Percentiles rank a stretch among this genome's conserved stretches.
Conservation (phyloP, 2,888 invertebrate species). For the Parthenolecanium corni region DNA sequence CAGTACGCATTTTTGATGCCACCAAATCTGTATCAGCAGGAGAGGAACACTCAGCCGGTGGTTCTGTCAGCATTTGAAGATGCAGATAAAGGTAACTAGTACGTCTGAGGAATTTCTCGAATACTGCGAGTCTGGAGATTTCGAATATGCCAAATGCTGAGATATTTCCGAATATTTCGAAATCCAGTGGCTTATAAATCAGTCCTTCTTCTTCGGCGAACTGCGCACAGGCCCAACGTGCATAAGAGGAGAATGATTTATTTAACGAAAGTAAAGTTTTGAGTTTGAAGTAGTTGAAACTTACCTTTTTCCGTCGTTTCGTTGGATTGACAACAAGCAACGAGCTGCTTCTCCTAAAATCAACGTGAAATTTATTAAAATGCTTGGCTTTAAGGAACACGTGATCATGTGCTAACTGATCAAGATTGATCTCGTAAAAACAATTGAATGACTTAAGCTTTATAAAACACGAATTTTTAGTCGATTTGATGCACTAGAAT, state of each 20-base stretch:
- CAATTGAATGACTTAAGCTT: background rate
- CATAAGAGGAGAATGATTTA: background rate
- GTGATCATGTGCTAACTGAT: too few relatives aligned
- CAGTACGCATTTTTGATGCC: background rate
- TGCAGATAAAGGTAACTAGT: constrained; percentile 16
- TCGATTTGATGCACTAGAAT: too few relatives aligned
- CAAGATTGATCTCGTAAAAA: background rate
- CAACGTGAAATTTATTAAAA: background rate
- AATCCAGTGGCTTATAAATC: constrained; percentile 17
- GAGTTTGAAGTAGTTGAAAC: background rate
- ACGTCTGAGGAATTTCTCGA: constrained; percentile 23
- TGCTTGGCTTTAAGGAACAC: too few relatives aligned
- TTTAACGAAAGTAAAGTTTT: background rate
- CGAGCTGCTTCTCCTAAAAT: constrained; percentile 12
- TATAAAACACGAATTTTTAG: too few relatives aligned
- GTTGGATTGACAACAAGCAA: constrained; percentile 19
- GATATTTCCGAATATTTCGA: constrained; percentile 21
- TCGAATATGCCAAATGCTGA: constrained; percentile 22
- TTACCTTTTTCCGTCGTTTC: constrained; percentile 22
- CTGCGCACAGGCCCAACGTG: background rate
- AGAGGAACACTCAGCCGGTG: background rate
- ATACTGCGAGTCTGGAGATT: constrained; percentile 20
- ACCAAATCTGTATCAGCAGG: background rate
- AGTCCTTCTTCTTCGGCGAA: constrained; percentile 24
- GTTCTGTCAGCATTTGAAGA: constrained; percentile 6